Percentiles rank a stretch among this genome's conserved stretches.
These are phyloP conservation scores for Riparia riparia DNA, from an alignment of 2,113 vertebrate species.

Conservation along the genomic window DNA sequence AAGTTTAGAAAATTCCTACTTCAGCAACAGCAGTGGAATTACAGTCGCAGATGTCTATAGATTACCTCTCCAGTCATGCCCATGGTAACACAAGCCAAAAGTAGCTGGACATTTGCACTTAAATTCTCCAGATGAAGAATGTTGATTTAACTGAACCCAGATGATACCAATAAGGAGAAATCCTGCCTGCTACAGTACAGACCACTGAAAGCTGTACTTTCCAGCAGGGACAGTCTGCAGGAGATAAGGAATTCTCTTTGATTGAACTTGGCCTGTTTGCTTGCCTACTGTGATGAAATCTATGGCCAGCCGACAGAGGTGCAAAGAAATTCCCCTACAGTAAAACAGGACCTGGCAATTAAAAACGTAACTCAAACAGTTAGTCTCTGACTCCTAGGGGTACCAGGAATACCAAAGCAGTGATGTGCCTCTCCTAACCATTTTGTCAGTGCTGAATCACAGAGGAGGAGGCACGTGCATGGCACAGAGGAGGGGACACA, in stretches of 20 bases:
- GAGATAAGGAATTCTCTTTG: slow-evolving; percentile 27
- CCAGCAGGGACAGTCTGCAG: neutral
- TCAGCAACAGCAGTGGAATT: neutral
- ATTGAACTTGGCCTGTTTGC: slow-evolving; percentile 8
- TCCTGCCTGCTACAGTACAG: neutral
- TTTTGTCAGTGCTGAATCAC: neutral
- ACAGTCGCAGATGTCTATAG: neutral
- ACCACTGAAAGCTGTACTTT: neutral
- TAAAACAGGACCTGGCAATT: neutral
- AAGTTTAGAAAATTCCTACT: neutral
- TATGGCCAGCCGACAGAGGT: neutral
- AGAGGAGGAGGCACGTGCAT: rapidly evolving
- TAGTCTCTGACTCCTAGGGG: neutral
- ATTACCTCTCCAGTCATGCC: neutral
- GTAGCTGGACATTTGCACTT: neutral
- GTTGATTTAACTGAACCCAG: slow-evolving; percentile 23
- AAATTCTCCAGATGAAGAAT: slow-evolving; percentile 4
- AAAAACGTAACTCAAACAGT: neutral
- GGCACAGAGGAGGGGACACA: neutral
- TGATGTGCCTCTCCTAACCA: neutral
- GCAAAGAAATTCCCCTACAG: neutral
- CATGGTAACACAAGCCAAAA: neutral
- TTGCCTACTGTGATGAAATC: slow-evolving; percentile 4
- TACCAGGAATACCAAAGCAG: neutral
- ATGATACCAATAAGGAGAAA: neutral